Percentiles rank a stretch among this genome's conserved stretches.
These are phyloP conservation scores for Scarus forsteni DNA, from an alignment of 2,797 vertebrate genomes.

Conservation along the genomic window DNA sequence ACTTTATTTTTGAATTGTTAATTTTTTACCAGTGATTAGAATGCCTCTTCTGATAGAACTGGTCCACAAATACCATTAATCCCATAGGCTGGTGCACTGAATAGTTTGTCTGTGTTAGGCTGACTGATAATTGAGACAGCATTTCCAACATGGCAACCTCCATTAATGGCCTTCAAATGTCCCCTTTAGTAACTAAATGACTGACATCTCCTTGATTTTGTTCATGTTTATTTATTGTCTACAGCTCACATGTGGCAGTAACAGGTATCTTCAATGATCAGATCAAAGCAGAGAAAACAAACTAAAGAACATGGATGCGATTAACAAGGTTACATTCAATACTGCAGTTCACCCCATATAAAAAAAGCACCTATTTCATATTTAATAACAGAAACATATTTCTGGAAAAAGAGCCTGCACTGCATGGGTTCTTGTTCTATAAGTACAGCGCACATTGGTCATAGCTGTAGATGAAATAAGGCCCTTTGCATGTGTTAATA, in stretches of 20 bases:
- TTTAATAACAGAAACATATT: background rate
- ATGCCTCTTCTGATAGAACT: too few relatives aligned
- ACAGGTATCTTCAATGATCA: background rate
- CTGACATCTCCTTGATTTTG: too few relatives aligned
- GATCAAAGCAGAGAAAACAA: background rate
- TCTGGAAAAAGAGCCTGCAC: slow-evolving; percentile 3
- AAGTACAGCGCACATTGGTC: slow-evolving; percentile 3
- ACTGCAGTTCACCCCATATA: background rate
- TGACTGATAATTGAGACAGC: too few relatives aligned
- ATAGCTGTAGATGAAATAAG: slow-evolving; percentile 13
- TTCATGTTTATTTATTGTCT: too few relatives aligned
- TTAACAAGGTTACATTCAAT: slow-evolving; percentile 10
- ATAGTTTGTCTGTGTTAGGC: too few relatives aligned
- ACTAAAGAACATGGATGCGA: background rate
- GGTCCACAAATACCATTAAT: too few relatives aligned
- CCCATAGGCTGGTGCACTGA: too few relatives aligned
- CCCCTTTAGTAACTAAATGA: too few relatives aligned
- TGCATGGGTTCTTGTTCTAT: slow-evolving; percentile 4
- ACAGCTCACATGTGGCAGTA: background rate
- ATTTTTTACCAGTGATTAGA: too few relatives aligned
- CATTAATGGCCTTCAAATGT: too few relatives aligned
- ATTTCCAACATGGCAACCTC: too few relatives aligned
- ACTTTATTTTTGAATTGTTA: too few relatives aligned
- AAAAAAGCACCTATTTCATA: background rate
- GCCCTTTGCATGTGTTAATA: slow-evolving; percentile 46